Evolutionary conservation across 1,140 invertebrate genomes (phyloP).

Genomic region (Mycetomoellerius zeteki): DNA sequence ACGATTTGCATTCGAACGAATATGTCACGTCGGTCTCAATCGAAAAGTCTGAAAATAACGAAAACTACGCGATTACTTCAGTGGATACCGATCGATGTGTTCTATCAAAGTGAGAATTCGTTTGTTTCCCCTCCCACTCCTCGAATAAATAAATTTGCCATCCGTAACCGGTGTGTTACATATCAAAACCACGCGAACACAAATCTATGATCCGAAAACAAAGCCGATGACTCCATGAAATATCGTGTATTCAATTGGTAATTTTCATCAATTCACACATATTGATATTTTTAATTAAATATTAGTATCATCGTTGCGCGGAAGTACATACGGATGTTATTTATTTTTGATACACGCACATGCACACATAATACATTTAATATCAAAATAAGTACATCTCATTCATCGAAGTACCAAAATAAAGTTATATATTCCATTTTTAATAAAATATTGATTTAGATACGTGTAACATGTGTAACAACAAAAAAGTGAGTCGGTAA

Average conservation of each 20-base stretch:
- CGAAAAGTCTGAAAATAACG: constrained; percentile 45
- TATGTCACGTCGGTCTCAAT: constrained; percentile 58
- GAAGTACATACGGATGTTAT: neutral
- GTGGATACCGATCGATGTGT: neutral
- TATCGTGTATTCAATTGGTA: constrained; percentile 1
- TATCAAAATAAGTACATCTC: neutral
- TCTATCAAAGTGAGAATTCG: constrained; percentile 26
- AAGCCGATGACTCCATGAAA: constrained; percentile 3
- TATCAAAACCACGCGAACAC: neutral
- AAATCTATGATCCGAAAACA: constrained; percentile 12
- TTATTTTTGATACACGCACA: neutral
- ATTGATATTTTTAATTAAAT: constrained; percentile 37
- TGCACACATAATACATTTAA: neutral
- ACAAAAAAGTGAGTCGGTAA: neutral
- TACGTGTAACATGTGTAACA: neutral
- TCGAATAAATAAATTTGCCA: constrained; percentile 31
- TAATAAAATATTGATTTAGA: constrained; percentile 10
- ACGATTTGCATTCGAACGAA: constrained; percentile 44
- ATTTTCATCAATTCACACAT: constrained; percentile 13
- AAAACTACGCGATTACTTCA: constrained; percentile 10
- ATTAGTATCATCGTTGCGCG: neutral
- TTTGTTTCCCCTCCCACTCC: neutral
- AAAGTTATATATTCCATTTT: neutral
- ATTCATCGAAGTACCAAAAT: neutral
- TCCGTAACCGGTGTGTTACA: neutral